phyloP scores from a whole-genome alignment of 2,888 invertebrate species.

The Agelastica alni region DNA sequence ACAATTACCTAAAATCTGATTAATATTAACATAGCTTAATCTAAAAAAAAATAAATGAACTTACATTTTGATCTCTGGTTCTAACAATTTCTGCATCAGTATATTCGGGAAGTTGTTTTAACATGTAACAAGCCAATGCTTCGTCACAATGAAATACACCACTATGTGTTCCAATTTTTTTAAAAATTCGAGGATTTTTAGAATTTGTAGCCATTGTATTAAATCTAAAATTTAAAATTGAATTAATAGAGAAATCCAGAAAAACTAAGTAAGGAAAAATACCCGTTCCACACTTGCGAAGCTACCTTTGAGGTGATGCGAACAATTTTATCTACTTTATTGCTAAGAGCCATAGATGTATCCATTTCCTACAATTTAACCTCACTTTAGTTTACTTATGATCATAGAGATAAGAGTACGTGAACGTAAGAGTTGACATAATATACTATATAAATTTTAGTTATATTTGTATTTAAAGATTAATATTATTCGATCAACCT shows the following conservation, averaged over 20 bases:
- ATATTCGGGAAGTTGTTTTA: constrained; percentile 79
- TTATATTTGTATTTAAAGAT: too few relatives aligned
- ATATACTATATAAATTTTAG: too few relatives aligned
- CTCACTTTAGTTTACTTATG: constrained; percentile 29
- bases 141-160: constrained; percentile 95
- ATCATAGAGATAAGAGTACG: too few relatives aligned
- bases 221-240: constrained; percentile 46
- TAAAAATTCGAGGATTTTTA: constrained; percentile 46
- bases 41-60: constrained; percentile 7
- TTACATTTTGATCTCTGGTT: constrained; percentile 62
- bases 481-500: too few relatives aligned
- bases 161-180: constrained; percentile 73
- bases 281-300: constrained; percentile 36
- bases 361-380: constrained; percentile 31
- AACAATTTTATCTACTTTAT: constrained; percentile 23
- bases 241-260: constrained; percentile 10
- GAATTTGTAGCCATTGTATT: constrained; percentile 50
- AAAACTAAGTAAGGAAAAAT: constrained; percentile 28
- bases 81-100: constrained; percentile 80
- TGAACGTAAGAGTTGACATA: too few relatives aligned
- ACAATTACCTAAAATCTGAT: constrained; percentile 71
- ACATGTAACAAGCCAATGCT: constrained; percentile 90
- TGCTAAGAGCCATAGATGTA: constrained; percentile 24
- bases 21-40: constrained; percentile 1
- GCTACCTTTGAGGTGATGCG: constrained; percentile 19